Evolutionary conservation across 1,140 invertebrate genomes (phyloP).

Genomic region (Sipha flava): DNA sequence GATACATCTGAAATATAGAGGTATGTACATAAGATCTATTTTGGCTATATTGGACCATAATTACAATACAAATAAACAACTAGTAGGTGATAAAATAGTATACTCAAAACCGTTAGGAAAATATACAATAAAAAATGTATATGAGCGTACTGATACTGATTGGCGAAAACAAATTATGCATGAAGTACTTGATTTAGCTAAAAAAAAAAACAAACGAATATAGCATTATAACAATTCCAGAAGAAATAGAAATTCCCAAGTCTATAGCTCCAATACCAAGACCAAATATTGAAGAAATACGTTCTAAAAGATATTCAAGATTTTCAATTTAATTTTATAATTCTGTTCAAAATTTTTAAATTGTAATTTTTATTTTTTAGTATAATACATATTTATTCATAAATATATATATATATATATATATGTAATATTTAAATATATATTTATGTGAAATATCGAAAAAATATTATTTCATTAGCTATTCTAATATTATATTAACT

Average conservation of each 20-base stretch:
- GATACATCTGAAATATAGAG: neutral
- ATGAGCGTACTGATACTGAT: neutral
- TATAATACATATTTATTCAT: no score
- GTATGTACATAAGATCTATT: neutral
- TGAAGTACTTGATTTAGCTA: neutral
- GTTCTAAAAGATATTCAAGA: neutral
- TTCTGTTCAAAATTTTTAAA: no score
- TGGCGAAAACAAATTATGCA: neutral
- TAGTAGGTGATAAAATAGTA: neutral
- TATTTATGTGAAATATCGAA: no score
- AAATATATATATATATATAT: no score
- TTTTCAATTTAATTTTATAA: neutral
- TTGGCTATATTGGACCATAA: slow-evolving; percentile 10
- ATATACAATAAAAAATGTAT: neutral
- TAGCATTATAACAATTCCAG: neutral
- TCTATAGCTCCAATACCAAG: neutral
- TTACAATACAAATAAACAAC: neutral
- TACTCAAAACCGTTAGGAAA: neutral
- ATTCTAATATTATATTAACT: no score
- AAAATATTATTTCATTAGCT: no score
- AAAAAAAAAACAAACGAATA: neutral
- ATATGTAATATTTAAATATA: no score
- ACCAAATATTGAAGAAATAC: neutral
- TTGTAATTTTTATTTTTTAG: no score
- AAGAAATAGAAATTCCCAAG: neutral